phyloP scores from a whole-genome alignment of 2,797 vertebrate species.

The Streptopelia turtur region DNA sequence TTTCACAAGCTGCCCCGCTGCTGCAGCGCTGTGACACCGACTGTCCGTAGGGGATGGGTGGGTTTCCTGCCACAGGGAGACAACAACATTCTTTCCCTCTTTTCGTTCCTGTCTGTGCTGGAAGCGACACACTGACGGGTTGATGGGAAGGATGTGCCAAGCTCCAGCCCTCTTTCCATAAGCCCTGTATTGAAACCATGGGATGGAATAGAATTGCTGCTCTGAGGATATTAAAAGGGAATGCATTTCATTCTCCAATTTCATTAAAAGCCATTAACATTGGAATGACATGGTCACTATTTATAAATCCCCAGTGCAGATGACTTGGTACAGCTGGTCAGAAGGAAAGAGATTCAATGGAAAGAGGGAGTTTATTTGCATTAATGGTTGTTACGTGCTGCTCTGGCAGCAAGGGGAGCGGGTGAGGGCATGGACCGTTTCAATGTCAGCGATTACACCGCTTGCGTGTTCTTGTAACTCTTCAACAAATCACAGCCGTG shows the following conservation, averaged over 20 bases:
- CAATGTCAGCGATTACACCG: not conserved
- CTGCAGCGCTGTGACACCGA: not conserved
- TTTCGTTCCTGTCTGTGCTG: constrained; percentile 38
- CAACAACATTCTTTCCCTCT: constrained; percentile 51
- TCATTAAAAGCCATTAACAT: constrained; percentile 33
- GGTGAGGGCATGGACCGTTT: not conserved
- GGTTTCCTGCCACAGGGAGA: constrained; percentile 52
- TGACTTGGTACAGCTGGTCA: constrained; percentile 30
- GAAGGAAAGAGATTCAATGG: not conserved
- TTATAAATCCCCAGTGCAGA: constrained; percentile 13
- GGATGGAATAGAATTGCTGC: not conserved
- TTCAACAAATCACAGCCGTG: not conserved
- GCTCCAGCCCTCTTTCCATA: not conserved
- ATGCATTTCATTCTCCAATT: not conserved
- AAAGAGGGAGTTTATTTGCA: not conserved
- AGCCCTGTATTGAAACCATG: not conserved
- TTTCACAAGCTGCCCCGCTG: constrained; percentile 8
- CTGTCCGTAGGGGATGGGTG: constrained; percentile 48
- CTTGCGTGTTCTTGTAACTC: not conserved
- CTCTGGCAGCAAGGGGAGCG: not conserved
- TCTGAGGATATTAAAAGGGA: not conserved
- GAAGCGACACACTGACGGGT: not conserved
- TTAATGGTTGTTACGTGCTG: not conserved
- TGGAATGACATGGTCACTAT: constrained; percentile 32
- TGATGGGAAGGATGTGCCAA: constrained; percentile 20